Conservation (phyloP, 2,797 vertebrate species). For the Artibeus jamaicensis region DNA sequence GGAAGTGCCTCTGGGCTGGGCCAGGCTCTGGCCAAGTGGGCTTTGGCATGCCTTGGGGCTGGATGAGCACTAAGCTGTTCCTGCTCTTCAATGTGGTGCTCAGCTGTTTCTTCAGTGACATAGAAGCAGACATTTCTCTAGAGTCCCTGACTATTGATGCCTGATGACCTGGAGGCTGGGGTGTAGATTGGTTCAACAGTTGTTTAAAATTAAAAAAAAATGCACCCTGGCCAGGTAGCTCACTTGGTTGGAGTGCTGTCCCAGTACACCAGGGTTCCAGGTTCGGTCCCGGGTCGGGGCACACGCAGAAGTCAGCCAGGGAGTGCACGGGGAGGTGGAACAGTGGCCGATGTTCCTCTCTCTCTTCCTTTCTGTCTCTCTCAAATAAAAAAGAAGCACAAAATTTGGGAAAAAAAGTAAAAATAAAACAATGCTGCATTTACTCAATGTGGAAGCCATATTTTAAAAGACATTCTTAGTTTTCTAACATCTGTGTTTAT, state of each 20-base stretch:
- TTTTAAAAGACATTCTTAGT: background rate
- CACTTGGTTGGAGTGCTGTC: too few relatives aligned
- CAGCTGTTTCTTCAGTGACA: background rate
- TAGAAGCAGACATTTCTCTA: background rate
- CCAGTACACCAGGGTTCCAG: too few relatives aligned
- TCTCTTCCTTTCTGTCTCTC: too few relatives aligned
- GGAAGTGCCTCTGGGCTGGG: too few relatives aligned
- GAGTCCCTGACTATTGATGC: background rate
- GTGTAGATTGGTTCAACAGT: background rate
- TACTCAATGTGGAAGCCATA: background rate
- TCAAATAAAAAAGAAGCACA: too few relatives aligned
- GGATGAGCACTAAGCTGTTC: fast-evolving
- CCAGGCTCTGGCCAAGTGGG: fast-evolving
- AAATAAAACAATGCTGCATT: background rate
- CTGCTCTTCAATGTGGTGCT: fast-evolving
- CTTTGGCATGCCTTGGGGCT: background rate
- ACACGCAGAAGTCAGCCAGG: too few relatives aligned
- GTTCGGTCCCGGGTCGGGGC: too few relatives aligned
- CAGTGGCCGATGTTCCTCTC: too few relatives aligned
- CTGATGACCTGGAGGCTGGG: fast-evolving
- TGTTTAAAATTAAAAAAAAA: background rate
- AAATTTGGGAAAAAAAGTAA: too few relatives aligned
- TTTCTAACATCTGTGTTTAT: background rate
- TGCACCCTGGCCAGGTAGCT: too few relatives aligned
- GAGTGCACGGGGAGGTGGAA: too few relatives aligned